Conservation (phyloP, 1,140 invertebrate genomes). For the Trichonephila inaurata region DNA sequence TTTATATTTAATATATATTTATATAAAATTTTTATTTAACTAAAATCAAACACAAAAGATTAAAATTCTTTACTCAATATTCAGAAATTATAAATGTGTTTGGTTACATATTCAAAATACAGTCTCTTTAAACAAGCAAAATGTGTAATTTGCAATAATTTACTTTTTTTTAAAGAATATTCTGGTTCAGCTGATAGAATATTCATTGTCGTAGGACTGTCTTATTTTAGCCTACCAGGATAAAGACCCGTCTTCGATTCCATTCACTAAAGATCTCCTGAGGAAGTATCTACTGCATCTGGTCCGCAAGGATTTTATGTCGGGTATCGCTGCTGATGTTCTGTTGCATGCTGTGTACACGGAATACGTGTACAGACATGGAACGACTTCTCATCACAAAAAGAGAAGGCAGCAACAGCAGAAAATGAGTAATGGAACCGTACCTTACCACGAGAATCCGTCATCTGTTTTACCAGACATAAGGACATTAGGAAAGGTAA, state of each 20-base stretch:
- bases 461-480: conserved; percentile 67
- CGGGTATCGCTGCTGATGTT: conserved; percentile 37
- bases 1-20: too few relatives aligned
- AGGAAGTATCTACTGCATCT: conserved; percentile 69
- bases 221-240: conserved; percentile 73
- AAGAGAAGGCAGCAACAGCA: conserved; percentile 55
- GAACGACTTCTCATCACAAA: conserved; percentile 34
- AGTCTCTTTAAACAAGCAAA: too few relatives aligned
- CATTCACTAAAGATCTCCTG: conserved; percentile 64
- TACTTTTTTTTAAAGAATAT: not conserved
- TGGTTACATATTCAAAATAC: too few relatives aligned
- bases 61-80: too few relatives aligned
- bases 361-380: conserved; percentile 68
- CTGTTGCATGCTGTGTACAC: conserved; percentile 72
- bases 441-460: not conserved
- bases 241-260: conserved; percentile 65
- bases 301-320: conserved; percentile 67
- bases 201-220: conserved; percentile 68
- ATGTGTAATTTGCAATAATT: too few relatives aligned
- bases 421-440: conserved; percentile 56
- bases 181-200: conserved; percentile 47
- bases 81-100: too few relatives aligned
- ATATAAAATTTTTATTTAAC: too few relatives aligned
- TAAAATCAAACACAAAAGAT: too few relatives aligned
- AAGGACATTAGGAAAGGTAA: conserved; percentile 69